Base-by-base conservation (phyloP, 2,888 invertebrate species). In the Sialis fuliginosa region DNA sequence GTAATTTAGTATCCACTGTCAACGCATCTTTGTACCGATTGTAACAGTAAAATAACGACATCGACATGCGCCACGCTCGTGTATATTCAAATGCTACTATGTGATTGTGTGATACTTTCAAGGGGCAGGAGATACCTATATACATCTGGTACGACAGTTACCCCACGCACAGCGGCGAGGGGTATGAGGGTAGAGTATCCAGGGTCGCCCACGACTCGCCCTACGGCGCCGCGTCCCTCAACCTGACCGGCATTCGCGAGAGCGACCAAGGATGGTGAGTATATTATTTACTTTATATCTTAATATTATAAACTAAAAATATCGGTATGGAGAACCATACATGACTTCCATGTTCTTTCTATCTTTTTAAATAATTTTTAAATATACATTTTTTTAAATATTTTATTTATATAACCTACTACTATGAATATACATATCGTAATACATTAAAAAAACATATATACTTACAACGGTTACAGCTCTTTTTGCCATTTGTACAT, bases 101-200 rank as follows among this genome's bases (percentile, higher is more conserved):
- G 22, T 22, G 22, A 22, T 22, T 22, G 22, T 22, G 22, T 22
- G 22, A 46, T 53, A 61, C 62, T 67, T 64, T 65, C 66, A 75
- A 91, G 90, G 91, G 90, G 65, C 82, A 90, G 74, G 90, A 91
- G 73, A 85, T 90, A 69, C 92, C 93, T 58, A 91, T 95, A 68
- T 93, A 92, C 77, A 91, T 93, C 71, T 92, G 92, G 88, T 95
- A 92, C 77, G 91, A 92, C 72, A 89, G 90, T 66, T 95, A 95
- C 72, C 91, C 91, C 57, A 89, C 93, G 54, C 95, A 93, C 76
- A 88, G 90, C 67, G 93, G 88, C 59, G 86, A 88, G 66, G 91
- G 89, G 46, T 92, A 91, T 72, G 89, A 91, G 67, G 89, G 88
- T 57, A 74, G 92, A 52, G 91, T 91, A 62, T 86, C 89, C 53